These are phyloP conservation scores for Octodon degus DNA, from an alignment of 2,113 vertebrate species.

Conservation along the genomic window DNA sequence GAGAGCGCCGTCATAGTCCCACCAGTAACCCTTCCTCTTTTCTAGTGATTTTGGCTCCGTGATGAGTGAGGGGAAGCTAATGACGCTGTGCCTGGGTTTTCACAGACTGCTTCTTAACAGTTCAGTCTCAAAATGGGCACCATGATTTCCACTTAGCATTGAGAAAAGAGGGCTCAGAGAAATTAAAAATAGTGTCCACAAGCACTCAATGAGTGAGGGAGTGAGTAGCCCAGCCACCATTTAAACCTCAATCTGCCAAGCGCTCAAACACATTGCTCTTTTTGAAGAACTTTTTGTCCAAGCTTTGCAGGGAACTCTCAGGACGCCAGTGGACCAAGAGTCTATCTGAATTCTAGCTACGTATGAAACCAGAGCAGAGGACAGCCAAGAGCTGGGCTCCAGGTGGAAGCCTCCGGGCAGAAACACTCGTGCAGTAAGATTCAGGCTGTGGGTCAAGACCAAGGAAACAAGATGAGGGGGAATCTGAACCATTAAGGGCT, in stretches of 20 bases:
- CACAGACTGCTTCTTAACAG: background rate
- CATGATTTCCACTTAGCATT: background rate
- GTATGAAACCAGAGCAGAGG: background rate
- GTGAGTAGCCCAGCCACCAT: background rate
- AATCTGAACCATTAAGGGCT: background rate
- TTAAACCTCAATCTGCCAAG: background rate
- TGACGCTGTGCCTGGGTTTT: background rate
- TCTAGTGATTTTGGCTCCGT: background rate
- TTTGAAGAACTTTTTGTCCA: background rate
- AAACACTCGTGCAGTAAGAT: background rate
- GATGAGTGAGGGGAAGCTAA: background rate
- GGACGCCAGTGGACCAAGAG: background rate
- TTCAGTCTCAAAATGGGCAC: background rate
- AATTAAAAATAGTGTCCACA: background rate
- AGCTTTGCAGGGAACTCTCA: conserved; percentile 23
- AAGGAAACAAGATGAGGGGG: background rate
- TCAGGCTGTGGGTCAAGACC: background rate
- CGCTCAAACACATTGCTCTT: background rate
- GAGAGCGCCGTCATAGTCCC: background rate
- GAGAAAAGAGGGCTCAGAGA: background rate
- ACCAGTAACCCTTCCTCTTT: background rate
- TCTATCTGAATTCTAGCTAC: conserved; percentile 10
- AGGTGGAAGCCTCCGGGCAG: background rate
- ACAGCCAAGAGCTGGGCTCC: background rate
- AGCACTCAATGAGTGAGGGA: background rate